Conservation (phyloP, 2,113 vertebrate species). For the Merops nubicus region DNA sequence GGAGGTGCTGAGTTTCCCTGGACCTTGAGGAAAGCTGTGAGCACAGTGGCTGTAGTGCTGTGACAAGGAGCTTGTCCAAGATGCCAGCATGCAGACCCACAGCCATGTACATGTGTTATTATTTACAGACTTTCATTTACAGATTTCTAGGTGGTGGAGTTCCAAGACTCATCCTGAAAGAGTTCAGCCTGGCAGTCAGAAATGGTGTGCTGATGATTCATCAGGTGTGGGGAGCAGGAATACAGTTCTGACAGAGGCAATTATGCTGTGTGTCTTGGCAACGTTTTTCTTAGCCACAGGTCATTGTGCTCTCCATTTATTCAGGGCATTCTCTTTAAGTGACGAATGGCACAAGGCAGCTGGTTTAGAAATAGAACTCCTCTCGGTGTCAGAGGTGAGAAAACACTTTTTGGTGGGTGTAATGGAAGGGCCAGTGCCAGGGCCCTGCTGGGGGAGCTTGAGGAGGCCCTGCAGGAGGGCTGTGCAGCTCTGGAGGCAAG, state of each 20-base stretch:
- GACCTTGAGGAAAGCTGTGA: background rate
- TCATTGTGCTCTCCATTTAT: constrained; percentile 36
- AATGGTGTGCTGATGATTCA: constrained; percentile 25
- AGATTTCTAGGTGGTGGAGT: background rate
- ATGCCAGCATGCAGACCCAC: background rate
- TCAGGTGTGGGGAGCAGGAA: constrained; percentile 15
- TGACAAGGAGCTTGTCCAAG: background rate
- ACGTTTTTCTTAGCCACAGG: constrained; percentile 52
- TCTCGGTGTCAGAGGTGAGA: constrained; percentile 28
- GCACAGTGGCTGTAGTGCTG: background rate
- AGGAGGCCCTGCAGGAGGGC: background rate
- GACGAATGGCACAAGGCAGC: constrained; percentile 17
- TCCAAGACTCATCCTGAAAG: constrained; percentile 20
- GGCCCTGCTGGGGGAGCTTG: background rate
- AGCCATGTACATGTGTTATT: background rate
- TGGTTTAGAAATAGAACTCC: constrained; percentile 4
- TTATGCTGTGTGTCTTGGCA: constrained; percentile 35
- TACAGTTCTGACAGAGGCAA: constrained; percentile 53
- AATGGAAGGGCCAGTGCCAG: background rate
- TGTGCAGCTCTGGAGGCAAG: background rate
- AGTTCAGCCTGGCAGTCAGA: background rate
- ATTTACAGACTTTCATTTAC: background rate
- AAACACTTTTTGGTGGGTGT: constrained; percentile 1
- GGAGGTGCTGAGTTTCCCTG: background rate
- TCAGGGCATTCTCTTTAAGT: constrained; percentile 16